Evolutionary conservation across 1,140 invertebrate genomes (phyloP), one percentile per base, ranked within the genome.

Genomic region (Listronotus bonariensis): DNA sequence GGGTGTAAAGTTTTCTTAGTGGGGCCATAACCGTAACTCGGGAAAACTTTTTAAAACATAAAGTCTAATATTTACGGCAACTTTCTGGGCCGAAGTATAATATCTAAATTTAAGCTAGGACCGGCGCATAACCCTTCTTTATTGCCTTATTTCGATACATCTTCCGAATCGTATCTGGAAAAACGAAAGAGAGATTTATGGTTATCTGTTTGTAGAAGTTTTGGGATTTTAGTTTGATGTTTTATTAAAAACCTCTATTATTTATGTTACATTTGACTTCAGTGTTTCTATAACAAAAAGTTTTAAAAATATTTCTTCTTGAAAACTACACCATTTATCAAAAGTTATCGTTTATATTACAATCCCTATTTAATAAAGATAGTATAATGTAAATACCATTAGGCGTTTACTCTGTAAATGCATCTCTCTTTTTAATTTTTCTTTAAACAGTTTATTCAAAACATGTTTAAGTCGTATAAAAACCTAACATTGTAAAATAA

Each of bases 81-180:
- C 56, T 51, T 67, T 65, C 67, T 51, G 46, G 58, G 45, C 48
- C 38, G 51, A 51, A 63, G 66, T 64, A 63, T 73, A 73, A 73
- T 67, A 72, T 70, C 72, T 73, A 73, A 73, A 73, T 73, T 73
- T 73, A 59, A 68, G 62, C 60, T 60, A 63, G 63, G 65, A 63
- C 65, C 49, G 18, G 46, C 69, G 49, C 57, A 70, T 73, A 73
- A 73, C 68, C 70, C 68, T 73, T 73, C 68, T 72, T 73, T 73
- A 72, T 70, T 69, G 65, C 68, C 63, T 62, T 68, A 64, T 68
- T 68, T 62, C 70, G 70, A 73, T 73, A 73, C 68, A 70, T 73
- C 70, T 72, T 67, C 63, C 65, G 67, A 68, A 68, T 71, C 67
- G 64, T 59, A 57, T 62, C 52, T 53, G 62, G 57, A 69, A 60